phyloP scores from a whole-genome alignment of 2,888 invertebrate genomes.

The Drosophila affinis region DNA sequence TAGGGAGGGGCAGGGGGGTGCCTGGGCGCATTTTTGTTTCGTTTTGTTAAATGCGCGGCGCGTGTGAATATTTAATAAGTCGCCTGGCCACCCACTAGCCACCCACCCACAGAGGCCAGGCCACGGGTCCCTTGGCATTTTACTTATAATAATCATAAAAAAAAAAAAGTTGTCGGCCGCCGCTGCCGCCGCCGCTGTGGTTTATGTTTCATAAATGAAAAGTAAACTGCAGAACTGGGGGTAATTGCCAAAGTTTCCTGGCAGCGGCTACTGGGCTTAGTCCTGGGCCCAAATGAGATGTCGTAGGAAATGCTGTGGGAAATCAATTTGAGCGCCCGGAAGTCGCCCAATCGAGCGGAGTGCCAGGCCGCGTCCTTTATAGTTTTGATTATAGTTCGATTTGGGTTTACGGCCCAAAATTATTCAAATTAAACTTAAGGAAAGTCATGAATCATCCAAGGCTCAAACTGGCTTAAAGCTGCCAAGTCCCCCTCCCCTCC shows the following conservation, averaged over 20 bases:
- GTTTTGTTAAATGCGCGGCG: constrained; percentile 75
- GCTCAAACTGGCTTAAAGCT: constrained; percentile 13
- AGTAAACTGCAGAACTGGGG: constrained; percentile 70
- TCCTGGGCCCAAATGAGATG: constrained; percentile 24
- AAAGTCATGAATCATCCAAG: not conserved
- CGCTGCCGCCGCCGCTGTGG: constrained; percentile 55
- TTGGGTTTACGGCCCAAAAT: constrained; percentile 1
- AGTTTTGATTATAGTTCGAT: constrained; percentile 27
- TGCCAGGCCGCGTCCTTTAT: constrained; percentile 30
- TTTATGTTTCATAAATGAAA: constrained; percentile 61
- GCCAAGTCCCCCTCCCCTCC: not conserved
- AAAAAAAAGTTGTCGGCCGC: constrained; percentile 58
- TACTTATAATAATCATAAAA: constrained; percentile 76
- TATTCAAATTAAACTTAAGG: not conserved
- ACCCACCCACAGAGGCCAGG: constrained; percentile 16
- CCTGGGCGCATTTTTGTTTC: constrained; percentile 52
- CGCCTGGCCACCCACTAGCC: constrained; percentile 38
- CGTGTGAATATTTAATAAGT: constrained; percentile 80
- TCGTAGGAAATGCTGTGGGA: constrained; percentile 64
- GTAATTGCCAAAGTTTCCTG: constrained; percentile 75
- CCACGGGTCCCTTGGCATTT: constrained; percentile 48
- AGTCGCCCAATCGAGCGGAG: constrained; percentile 61
- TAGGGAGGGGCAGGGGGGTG: not conserved
- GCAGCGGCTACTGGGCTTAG: constrained; percentile 52
- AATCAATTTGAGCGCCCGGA: constrained; percentile 68